A percentile compares a stretch with the other conserved stretches of the same genome.
phyloP scores from a whole-genome alignment of 2,797 vertebrate genomes.

The Typhlichthys eigenmanni region DNA sequence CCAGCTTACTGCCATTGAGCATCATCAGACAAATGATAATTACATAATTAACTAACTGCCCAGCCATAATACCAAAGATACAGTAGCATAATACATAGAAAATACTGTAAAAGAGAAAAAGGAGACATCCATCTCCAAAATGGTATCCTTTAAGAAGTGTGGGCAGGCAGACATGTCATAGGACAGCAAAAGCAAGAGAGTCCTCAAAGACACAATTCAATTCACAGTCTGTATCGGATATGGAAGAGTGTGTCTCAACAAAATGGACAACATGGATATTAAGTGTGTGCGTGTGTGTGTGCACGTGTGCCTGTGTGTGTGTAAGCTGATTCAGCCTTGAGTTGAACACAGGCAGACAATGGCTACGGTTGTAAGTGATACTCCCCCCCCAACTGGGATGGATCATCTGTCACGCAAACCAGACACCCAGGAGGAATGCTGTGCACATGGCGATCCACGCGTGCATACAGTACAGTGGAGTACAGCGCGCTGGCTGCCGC shows the following conservation, averaged over 20 bases:
- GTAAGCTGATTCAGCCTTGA: constrained; percentile 52
- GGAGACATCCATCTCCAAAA: constrained; percentile 6
- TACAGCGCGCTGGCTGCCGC: no score
- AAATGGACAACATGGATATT: constrained; percentile 27
- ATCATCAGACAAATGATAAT: constrained; percentile 48
- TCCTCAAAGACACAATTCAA: constrained; percentile 36
- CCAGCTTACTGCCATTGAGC: constrained; percentile 21
- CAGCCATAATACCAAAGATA: constrained; percentile 10
- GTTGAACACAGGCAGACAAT: constrained; percentile 58
- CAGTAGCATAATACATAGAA: not conserved
- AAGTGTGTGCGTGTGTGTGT: constrained; percentile 19
- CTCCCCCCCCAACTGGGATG: constrained; percentile 37
- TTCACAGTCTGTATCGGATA: constrained; percentile 4
- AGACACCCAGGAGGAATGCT: constrained; percentile 67
- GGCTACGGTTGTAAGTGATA: constrained; percentile 57
- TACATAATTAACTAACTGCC: constrained; percentile 54
- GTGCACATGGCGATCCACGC: constrained; percentile 48
- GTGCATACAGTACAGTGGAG: constrained; percentile 27
- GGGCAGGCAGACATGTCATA: not conserved
- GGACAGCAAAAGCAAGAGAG: constrained; percentile 11
- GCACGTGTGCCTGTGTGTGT: constrained; percentile 21
- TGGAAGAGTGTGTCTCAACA: constrained; percentile 7
- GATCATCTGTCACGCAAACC: constrained; percentile 63
- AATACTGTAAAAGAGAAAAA: not conserved
- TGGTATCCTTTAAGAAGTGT: constrained; percentile 1